Base-by-base conservation (phyloP, 2,888 invertebrate genomes). In the Tubulanus polymorphus region DNA sequence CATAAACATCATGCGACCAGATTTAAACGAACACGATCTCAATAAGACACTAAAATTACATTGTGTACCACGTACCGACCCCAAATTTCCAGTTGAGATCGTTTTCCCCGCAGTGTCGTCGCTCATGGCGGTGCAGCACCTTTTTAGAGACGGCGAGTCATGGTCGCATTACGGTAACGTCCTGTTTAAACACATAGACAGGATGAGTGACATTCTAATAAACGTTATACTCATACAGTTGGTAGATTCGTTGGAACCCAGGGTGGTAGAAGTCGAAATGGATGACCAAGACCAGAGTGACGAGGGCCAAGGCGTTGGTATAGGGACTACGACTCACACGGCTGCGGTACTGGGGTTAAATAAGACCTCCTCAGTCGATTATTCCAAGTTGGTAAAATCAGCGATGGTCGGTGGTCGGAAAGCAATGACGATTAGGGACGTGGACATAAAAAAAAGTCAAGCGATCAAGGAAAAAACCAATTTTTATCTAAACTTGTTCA, bases 91-190 rank as follows among this genome's bases (percentile, higher is more conserved):
- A 41, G 41, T 41, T 8, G 41, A 41, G 15, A 41, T 41, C 5
- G 15, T 41, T 8, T 41, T 8, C 15, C 41, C 41, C 18, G 41
- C 41, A 41, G 41, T 41, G 5, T 41, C 41, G 5, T 41, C 41
- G 15, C 41, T 41, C 41, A 41, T 41, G 41, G 41, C 41, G 23
- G 41, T 41, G 6, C 41, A 41, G 15, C 41, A 41, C 15, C 15
- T 41, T 5, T 41, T 41, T 15, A 41, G 41, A 41, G 41, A 41
- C 15, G 41, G 41, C 5, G 41, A 41, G 15, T 41, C 41, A 3
- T 41, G 41, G 41, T 41, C 41, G 41, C 41, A 41, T 41, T 41
- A 41, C 15, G 41, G 41, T 3, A 41, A 41, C 23, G 41, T 41
- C 41, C 23, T 41, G 41, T 41, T 41, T 15, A 41, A 41, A 41